phyloP scores from a whole-genome alignment of 2,113 vertebrate species.

The Oenanthe oenanthe region DNA sequence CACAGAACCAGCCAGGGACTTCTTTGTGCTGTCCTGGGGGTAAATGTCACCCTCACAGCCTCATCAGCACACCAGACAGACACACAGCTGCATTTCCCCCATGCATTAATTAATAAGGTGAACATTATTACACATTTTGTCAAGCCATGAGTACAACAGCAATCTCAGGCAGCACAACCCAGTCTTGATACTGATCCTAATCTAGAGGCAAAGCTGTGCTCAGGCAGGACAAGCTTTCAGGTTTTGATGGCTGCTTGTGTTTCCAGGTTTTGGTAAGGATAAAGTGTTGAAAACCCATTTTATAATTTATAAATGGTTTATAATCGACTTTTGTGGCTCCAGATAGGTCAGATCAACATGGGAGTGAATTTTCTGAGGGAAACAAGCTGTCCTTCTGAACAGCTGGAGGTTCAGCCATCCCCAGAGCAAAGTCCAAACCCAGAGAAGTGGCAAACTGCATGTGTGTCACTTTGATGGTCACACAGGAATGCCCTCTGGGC shows the following conservation, averaged over 20 bases:
- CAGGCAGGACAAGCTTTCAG: neutral
- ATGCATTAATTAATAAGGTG: neutral
- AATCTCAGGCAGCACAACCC: neutral
- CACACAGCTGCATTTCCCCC: fast-evolving
- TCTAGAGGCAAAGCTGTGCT: neutral
- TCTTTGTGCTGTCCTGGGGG: neutral
- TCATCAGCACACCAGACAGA: neutral
- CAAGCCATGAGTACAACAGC: neutral
- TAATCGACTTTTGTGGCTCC: neutral
- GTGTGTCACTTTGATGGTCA: constrained; percentile 37
- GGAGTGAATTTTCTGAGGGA: neutral
- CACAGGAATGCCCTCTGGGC: constrained; percentile 15
- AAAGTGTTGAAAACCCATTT: neutral
- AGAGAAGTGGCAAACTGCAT: neutral
- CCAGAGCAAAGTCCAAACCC: constrained; percentile 35
- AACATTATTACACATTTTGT: neutral
- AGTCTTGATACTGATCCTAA: neutral
- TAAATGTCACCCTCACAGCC: neutral
- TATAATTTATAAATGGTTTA: neutral
- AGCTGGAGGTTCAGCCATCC: constrained; percentile 27
- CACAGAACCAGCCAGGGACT: neutral
- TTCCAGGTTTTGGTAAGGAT: neutral
- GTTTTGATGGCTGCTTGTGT: neutral
- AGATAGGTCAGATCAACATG: neutral
- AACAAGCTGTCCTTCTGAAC: constrained; percentile 11